These are phyloP conservation scores for Phrynocephalus forsythii DNA, from an alignment of 2,797 vertebrate species.

Conservation along the genomic window DNA sequence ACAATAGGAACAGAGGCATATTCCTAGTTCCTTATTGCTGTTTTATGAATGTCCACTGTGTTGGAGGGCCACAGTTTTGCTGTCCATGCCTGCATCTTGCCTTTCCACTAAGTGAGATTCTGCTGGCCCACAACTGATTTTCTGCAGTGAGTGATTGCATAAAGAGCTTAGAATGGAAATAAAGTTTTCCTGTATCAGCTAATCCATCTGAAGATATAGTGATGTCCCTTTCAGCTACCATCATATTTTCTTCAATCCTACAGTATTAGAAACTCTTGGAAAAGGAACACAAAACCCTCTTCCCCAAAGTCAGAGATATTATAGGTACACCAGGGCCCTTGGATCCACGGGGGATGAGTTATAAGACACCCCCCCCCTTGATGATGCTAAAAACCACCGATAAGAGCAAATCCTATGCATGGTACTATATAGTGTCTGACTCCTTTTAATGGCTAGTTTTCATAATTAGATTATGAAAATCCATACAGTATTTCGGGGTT, in stretches of 20 bases:
- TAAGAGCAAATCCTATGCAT: not conserved
- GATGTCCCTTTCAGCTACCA: not conserved
- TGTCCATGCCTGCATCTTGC: constrained; percentile 3
- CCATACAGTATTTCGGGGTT: too few relatives aligned
- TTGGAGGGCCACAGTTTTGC: constrained; percentile 5
- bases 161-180: not conserved
- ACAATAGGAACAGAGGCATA: not conserved
- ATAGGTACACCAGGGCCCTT: too few relatives aligned
- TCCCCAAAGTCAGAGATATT: not conserved
- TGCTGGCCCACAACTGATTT: not conserved
- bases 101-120: not conserved
- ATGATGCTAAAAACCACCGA: too few relatives aligned
- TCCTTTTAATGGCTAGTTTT: too few relatives aligned
- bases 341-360: too few relatives aligned
- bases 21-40: not conserved
- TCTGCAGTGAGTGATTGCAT: not conserved
- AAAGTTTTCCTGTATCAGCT: not conserved
- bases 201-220: not conserved
- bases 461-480: too few relatives aligned
- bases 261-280: not conserved
- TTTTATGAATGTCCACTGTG: not conserved
- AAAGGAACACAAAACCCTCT: not conserved
- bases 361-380: too few relatives aligned
- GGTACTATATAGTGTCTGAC: too few relatives aligned
- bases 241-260: not conserved